These are phyloP conservation scores for Prochilodus magdalenae DNA, from an alignment of 2,113 vertebrate species.

Conservation along the genomic window DNA sequence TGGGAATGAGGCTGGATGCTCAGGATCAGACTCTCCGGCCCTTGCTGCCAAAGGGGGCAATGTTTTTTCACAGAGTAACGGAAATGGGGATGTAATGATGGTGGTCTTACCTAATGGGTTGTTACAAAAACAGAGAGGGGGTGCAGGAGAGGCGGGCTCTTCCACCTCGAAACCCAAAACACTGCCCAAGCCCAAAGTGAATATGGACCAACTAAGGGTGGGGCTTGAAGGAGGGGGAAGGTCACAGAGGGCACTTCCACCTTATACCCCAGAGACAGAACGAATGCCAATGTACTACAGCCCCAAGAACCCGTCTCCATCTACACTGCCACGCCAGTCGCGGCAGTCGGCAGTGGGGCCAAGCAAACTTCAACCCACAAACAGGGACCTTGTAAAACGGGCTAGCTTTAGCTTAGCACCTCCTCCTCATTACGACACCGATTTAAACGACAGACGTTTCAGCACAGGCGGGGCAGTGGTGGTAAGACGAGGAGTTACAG, in stretches of 20 bases:
- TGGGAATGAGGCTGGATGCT: conserved; percentile 42
- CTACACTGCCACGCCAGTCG: conserved; percentile 59
- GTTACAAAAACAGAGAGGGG: conserved; percentile 48
- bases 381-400: conserved; percentile 24
- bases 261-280: conserved; percentile 56
- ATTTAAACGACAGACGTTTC: conserved; percentile 45
- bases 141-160: conserved; percentile 27
- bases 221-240: conserved; percentile 32
- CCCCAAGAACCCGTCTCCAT: conserved; percentile 48
- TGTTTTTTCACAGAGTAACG: conserved; percentile 80
- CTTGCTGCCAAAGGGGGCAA: conserved; percentile 73
- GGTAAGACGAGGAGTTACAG: conserved; percentile 41
- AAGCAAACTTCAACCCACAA: conserved; percentile 34
- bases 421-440: neutral
- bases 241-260: conserved; percentile 47
- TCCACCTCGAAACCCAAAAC: conserved; percentile 52
- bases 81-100: conserved; percentile 70
- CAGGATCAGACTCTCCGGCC: conserved; percentile 38
- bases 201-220: conserved; percentile 50
- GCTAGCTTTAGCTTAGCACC: conserved; percentile 26
- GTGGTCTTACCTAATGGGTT: conserved; percentile 70
- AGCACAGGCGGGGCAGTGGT: conserved; percentile 51
- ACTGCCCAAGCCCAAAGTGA: conserved; percentile 60
- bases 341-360: neutral
- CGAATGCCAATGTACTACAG: conserved; percentile 58